Conservation (phyloP, 1,140 invertebrate genomes). For the Bombus pascuorum region DNA sequence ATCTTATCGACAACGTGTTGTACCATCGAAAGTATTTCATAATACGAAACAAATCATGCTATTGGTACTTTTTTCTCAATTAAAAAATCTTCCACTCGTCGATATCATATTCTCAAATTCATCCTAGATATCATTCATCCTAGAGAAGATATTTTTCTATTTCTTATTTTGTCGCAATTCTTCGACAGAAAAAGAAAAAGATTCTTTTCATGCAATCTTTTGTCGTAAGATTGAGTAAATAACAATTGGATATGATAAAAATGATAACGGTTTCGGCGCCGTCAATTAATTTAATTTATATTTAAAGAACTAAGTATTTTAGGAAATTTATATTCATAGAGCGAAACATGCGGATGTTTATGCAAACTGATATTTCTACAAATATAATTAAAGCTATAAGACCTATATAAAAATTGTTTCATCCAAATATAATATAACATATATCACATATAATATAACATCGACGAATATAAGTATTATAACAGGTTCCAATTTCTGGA, state of each 20-base stretch:
- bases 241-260: neutral
- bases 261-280: neutral
- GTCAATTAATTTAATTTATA: neutral
- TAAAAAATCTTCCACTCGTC: neutral
- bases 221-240: neutral
- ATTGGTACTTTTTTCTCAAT: neutral
- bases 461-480: neutral
- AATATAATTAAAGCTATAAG: neutral
- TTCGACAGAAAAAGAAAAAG: no score
- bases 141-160: neutral
- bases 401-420: neutral
- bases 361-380: neutral
- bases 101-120: neutral
- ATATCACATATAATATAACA: no score
- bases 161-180: neutral
- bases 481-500: no score
- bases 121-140: neutral
- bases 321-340: neutral
- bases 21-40: slow-evolving; percentile 8
- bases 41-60: neutral
- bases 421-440: neutral
- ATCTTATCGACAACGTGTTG: slow-evolving; percentile 9
- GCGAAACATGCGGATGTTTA: neutral
- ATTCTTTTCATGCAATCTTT: neutral
- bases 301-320: neutral